Conservation (phyloP, 2,888 invertebrate genomes). For the Hirtodrosophila trivittata region DNA sequence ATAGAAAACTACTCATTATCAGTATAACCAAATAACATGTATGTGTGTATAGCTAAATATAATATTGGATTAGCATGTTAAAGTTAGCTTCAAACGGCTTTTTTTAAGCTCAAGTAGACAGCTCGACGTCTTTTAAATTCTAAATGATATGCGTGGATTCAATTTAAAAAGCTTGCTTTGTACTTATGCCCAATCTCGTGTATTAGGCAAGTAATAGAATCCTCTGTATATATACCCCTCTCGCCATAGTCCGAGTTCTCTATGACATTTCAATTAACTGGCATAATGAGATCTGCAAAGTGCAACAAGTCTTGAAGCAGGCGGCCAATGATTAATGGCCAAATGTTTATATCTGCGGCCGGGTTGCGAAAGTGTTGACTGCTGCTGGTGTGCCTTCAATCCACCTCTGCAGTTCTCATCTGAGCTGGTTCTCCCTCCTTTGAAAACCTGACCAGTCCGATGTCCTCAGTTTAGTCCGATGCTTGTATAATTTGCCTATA, state of each 20-base stretch:
- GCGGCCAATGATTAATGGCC: slow-evolving; percentile 71
- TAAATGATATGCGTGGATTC: too few relatives aligned
- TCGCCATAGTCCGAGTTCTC: slow-evolving; percentile 17
- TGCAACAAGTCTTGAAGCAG: slow-evolving; percentile 51
- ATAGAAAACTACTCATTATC: too few relatives aligned
- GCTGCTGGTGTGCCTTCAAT: slow-evolving; percentile 40
- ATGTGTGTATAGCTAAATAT: too few relatives aligned
- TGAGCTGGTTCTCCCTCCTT: not conserved
- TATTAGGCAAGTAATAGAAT: slow-evolving; percentile 17
- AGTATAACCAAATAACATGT: too few relatives aligned
- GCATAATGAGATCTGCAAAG: slow-evolving; percentile 63
- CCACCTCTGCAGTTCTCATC: not conserved
- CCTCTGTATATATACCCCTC: not conserved
- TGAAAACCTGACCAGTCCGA: not conserved
- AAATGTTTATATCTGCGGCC: slow-evolving; percentile 65
- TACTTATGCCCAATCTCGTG: too few relatives aligned
- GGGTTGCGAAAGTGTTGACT: slow-evolving; percentile 74
- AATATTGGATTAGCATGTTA: too few relatives aligned
- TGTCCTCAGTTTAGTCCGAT: slow-evolving; percentile 17
- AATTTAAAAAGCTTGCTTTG: too few relatives aligned
- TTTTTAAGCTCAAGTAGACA: too few relatives aligned
- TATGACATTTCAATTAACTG: slow-evolving; percentile 73
- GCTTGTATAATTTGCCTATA: slow-evolving; percentile 57
- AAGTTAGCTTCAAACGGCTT: too few relatives aligned
- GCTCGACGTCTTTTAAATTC: too few relatives aligned